Evolutionary conservation across 2,888 invertebrate species (phyloP).

Genomic region (Bombyx huttoni): DNA sequence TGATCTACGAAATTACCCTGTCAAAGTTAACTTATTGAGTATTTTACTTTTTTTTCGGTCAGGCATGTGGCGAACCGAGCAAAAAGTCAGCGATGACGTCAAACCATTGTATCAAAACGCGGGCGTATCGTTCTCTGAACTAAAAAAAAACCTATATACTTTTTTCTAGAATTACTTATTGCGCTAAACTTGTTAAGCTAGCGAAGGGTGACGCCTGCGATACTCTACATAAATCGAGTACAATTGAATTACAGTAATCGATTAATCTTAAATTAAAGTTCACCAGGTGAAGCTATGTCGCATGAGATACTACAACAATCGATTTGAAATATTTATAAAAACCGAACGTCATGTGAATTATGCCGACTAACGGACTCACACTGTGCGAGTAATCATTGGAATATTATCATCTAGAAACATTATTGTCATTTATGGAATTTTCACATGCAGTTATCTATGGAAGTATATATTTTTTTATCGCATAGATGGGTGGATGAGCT

Average conservation of each 20-base stretch:
- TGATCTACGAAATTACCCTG: neutral
- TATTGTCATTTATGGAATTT: neutral
- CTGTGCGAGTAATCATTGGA: neutral
- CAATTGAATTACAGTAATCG: neutral
- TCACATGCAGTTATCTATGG: neutral
- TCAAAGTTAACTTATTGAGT: no score
- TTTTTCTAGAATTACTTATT: neutral
- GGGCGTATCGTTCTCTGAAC: neutral
- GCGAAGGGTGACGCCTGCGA: neutral
- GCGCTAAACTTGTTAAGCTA: no score
- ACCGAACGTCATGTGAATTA: slow-evolving; percentile 32
- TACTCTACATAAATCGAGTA: neutral
- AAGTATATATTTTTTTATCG: no score
- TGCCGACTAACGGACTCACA: slow-evolving; percentile 15
- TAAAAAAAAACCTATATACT: neutral
- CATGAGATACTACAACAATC: slow-evolving; percentile 18
- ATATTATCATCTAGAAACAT: neutral
- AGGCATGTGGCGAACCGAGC: neutral
- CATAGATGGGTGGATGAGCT: no score
- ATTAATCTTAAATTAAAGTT: neutral
- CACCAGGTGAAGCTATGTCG: slow-evolving; percentile 7
- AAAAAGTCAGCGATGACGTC: neutral
- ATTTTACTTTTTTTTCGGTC: no score
- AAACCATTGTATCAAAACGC: neutral
- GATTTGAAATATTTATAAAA: slow-evolving; percentile 28